Conservation (phyloP, 2,113 vertebrate species). For the Notarius lentiginosus region DNA sequence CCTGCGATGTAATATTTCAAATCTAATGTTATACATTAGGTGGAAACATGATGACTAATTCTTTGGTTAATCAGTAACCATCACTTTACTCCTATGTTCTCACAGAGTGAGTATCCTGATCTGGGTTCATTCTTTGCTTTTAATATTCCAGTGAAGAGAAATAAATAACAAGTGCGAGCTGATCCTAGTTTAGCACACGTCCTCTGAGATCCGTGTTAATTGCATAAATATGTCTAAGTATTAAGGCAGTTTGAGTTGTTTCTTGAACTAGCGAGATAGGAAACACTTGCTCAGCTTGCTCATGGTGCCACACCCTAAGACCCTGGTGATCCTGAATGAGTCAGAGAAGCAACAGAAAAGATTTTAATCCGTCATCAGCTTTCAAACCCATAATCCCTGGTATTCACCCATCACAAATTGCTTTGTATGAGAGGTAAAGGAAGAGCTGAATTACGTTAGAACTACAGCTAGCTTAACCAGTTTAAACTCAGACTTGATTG, state of each 20-base stretch:
- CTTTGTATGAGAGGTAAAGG: background rate
- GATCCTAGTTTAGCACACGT: background rate
- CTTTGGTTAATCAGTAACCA: constrained; percentile 13
- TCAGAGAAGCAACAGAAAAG: constrained; percentile 14
- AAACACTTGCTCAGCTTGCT: constrained; percentile 1
- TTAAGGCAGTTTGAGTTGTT: background rate
- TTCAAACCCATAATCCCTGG: background rate
- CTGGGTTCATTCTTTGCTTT: background rate
- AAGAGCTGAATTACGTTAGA: no score
- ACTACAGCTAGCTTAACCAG: background rate
- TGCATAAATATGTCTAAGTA: background rate
- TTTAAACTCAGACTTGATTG: background rate
- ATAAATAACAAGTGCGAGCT: background rate
- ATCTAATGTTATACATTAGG: no score
- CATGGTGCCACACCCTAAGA: constrained; percentile 28
- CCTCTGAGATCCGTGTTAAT: background rate
- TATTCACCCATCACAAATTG: background rate
- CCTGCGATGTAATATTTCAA: no score
- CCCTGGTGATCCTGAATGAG: constrained; percentile 9
- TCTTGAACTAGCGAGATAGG: background rate
- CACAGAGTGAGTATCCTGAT: background rate
- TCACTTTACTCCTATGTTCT: constrained; percentile 2
- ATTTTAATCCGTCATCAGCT: background rate
- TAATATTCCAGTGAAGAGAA: background rate
- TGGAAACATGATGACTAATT: background rate